Conservation (phyloP, 2,113 vertebrate species). For the Leuciscus idus region DNA sequence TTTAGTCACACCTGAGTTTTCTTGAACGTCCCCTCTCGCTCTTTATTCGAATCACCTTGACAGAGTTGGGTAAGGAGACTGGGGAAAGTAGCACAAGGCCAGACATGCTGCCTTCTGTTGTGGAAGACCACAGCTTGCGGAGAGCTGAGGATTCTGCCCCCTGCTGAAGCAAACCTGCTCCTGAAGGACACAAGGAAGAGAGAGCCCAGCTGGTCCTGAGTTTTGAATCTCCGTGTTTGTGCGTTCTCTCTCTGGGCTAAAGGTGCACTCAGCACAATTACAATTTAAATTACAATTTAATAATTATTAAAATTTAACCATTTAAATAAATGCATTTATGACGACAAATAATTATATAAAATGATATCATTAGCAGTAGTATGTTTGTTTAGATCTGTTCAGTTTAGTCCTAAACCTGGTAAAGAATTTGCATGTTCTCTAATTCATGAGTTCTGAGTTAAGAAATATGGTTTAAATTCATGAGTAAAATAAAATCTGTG, state of each 20-base stretch:
- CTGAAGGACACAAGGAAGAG: constrained; percentile 51
- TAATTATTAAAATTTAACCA: background rate
- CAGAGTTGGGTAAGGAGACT: constrained; percentile 40
- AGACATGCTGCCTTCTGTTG: constrained; percentile 57
- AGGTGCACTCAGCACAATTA: background rate
- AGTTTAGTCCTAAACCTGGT: background rate
- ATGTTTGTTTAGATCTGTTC: background rate
- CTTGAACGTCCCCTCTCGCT: constrained; percentile 11
- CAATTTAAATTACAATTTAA: background rate
- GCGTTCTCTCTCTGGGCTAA: constrained; percentile 1
- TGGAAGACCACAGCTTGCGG: constrained; percentile 53
- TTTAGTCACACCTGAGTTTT: constrained; percentile 27
- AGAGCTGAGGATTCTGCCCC: constrained; percentile 49
- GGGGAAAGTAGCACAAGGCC: constrained; percentile 53
- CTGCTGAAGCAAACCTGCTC: constrained; percentile 57
- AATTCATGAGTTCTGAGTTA: background rate
- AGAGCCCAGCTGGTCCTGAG: background rate
- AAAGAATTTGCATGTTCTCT: background rate
- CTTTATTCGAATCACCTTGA: constrained; percentile 54
- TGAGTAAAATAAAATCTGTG: background rate
- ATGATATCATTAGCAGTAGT: background rate
- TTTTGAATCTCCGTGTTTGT: background rate
- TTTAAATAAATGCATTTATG: background rate
- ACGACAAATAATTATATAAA: background rate
- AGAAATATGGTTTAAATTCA: background rate